These are phyloP conservation scores for Gallinago solitaria DNA, from an alignment of 2,797 vertebrate genomes.

Conservation along the genomic window DNA sequence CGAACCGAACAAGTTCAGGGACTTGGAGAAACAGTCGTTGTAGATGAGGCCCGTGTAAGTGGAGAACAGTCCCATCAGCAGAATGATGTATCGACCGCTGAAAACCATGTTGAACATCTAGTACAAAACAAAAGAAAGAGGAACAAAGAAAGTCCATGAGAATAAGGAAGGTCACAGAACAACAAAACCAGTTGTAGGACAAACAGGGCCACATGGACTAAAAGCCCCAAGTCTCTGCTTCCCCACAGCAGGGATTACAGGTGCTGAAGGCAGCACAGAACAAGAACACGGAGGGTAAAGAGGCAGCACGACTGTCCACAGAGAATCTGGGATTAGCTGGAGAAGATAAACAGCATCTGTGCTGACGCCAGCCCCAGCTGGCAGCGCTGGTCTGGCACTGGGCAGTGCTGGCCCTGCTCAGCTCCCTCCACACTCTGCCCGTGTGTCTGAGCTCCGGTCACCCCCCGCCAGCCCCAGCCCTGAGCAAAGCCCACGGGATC, in stretches of 20 bases:
- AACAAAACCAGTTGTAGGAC: not conserved
- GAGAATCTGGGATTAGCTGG: not conserved
- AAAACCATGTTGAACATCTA: conserved; percentile 97
- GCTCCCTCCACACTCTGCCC: not conserved
- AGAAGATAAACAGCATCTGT: not conserved
- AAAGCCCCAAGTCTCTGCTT: not conserved
- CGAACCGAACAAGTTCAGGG: conserved; percentile 93
- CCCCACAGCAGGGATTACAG: not conserved
- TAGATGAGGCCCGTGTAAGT: conserved; percentile 97
- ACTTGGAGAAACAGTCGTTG: conserved; percentile 98
- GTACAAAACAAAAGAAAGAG: not conserved
- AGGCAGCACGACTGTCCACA: fast-evolving
- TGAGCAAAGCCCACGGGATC: not conserved
- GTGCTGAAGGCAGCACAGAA: not conserved
- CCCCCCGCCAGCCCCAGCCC: not conserved
- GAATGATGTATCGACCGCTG: conserved; percentile 94
- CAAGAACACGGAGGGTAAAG: not conserved
- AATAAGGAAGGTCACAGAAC: not conserved
- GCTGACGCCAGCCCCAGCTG: not conserved
- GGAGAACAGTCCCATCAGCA: conserved; percentile 96
- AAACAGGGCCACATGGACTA: fast-evolving
- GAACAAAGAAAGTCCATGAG: not conserved
- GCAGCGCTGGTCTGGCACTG: not conserved
- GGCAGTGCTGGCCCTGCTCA: not conserved
- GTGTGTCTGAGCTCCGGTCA: not conserved